Conservation (phyloP, 2,888 invertebrate genomes). For the Sinohyriopsis cumingii region DNA sequence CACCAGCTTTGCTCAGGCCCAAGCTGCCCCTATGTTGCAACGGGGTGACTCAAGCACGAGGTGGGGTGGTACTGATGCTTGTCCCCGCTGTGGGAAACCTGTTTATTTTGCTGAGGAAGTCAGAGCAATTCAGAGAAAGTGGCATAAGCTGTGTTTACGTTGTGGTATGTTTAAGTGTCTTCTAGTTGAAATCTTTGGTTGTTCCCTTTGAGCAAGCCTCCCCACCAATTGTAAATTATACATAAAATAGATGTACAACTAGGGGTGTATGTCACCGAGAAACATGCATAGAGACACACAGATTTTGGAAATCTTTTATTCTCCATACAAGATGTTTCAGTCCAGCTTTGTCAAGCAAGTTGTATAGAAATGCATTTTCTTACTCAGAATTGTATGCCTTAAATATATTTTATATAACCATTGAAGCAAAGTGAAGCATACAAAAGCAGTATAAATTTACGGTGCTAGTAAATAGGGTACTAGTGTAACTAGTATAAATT, state of each 20-base stretch:
- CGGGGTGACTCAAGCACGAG: conserved; percentile 26
- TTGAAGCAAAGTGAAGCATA: no score
- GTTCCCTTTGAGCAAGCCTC: neutral
- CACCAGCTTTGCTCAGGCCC: conserved; percentile 47
- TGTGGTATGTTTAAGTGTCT: conserved; percentile 71
- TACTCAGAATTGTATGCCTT: no score
- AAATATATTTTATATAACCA: no score
- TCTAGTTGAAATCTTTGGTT: neutral
- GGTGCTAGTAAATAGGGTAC: neutral
- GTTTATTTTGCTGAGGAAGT: conserved; percentile 76
- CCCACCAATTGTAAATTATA: no score
- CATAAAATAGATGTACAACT: no score
- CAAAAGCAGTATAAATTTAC: no score
- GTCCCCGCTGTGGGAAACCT: conserved; percentile 79
- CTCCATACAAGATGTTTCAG: no score
- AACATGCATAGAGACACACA: no score
- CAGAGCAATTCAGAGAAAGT: conserved; percentile 73
- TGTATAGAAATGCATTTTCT: no score
- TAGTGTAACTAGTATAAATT: neutral
- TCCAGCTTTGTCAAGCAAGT: no score
- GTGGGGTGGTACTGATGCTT: conserved; percentile 45
- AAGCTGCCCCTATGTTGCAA: conserved; percentile 46
- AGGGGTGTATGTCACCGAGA: no score
- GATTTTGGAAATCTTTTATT: no score
- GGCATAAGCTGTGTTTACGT: conserved; percentile 74